phyloP scores from a whole-genome alignment of 2,797 vertebrate species.

The Gila robusta region DNA sequence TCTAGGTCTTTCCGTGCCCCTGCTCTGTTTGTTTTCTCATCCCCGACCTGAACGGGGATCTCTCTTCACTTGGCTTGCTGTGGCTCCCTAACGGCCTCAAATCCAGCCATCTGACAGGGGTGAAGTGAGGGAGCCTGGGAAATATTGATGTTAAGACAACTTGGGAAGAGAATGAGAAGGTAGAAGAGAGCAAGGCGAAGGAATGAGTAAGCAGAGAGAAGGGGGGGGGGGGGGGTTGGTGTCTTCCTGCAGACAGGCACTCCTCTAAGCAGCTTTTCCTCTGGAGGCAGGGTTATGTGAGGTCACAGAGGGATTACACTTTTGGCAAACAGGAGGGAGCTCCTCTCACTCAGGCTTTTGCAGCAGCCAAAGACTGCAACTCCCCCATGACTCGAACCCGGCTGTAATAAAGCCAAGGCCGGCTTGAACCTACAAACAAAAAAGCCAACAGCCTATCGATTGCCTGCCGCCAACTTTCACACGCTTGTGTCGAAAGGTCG shows the following conservation, averaged over 20 bases:
- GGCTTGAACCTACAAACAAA: slow-evolving; percentile 85
- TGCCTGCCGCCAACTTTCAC: slow-evolving; percentile 77
- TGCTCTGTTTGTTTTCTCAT: slow-evolving; percentile 73
- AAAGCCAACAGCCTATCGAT: slow-evolving; percentile 86
- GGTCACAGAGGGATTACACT: slow-evolving; percentile 84
- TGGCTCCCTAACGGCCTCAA: slow-evolving; percentile 62
- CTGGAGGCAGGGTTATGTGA: slow-evolving; percentile 79
- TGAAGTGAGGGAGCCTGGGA: slow-evolving; percentile 44
- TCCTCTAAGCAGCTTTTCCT: slow-evolving; percentile 85
- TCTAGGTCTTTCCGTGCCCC: slow-evolving; percentile 11
- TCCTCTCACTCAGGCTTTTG: slow-evolving; percentile 76
- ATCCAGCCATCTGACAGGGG: slow-evolving; percentile 44
- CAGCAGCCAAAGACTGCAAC: slow-evolving; percentile 65
- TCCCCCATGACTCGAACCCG: slow-evolving; percentile 81
- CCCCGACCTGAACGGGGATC: slow-evolving; percentile 64
- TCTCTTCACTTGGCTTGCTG: slow-evolving; percentile 74
- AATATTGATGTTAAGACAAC: slow-evolving; percentile 45
- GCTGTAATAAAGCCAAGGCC: slow-evolving; percentile 83
- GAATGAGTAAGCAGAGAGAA: slow-evolving; percentile 28
- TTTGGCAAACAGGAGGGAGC: slow-evolving; percentile 87
- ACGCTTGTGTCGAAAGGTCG: slow-evolving; percentile 79
- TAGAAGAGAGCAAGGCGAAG: slow-evolving; percentile 23
- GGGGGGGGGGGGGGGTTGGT: slow-evolving; percentile 44
- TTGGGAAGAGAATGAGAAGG: slow-evolving; percentile 28
- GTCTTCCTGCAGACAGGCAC: slow-evolving; percentile 77